Evolutionary conservation across 2,888 invertebrate species (phyloP).

Genomic region (Amphipyra tragopoginis): DNA sequence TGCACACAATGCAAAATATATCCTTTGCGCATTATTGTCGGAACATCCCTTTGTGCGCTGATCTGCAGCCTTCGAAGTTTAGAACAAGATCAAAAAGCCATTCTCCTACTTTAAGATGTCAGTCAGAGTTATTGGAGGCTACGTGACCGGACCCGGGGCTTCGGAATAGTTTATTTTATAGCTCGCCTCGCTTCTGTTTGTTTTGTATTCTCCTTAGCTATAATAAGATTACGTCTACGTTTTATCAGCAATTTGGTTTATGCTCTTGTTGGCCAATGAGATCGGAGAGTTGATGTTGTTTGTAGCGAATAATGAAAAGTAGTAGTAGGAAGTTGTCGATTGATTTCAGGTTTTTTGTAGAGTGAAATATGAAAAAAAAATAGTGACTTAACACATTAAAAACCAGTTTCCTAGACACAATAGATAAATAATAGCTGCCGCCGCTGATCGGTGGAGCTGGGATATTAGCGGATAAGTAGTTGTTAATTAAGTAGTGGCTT

Average conservation of each 20-base stretch:
- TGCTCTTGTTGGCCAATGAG: conserved; percentile 13
- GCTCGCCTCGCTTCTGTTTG: conserved; percentile 53
- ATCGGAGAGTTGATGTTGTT: neutral
- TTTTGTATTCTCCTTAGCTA: conserved; percentile 49
- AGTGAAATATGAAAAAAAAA: no score
- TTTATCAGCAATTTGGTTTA: conserved; percentile 50
- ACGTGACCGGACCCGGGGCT: conserved; percentile 79
- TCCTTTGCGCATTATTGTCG: conserved; percentile 32
- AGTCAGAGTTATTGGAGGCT: conserved; percentile 77
- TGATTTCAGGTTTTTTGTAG: no score
- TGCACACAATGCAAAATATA: conserved; percentile 40
- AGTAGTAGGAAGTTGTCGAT: neutral
- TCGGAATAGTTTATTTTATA: conserved; percentile 70
- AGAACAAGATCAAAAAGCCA: conserved; percentile 82
- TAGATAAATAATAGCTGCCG: no score
- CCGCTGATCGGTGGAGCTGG: no score
- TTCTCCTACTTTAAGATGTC: conserved; percentile 81
- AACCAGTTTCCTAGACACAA: no score
- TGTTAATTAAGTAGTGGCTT: no score
- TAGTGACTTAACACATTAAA: no score
- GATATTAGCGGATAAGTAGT: no score
- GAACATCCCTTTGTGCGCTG: conserved; percentile 54
- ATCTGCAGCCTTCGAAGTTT: conserved; percentile 61
- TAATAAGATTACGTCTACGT: conserved; percentile 53
- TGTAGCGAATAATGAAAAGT: neutral